phyloP scores from a whole-genome alignment of 2,888 invertebrate genomes.

The Pemphredon lugubris region DNA sequence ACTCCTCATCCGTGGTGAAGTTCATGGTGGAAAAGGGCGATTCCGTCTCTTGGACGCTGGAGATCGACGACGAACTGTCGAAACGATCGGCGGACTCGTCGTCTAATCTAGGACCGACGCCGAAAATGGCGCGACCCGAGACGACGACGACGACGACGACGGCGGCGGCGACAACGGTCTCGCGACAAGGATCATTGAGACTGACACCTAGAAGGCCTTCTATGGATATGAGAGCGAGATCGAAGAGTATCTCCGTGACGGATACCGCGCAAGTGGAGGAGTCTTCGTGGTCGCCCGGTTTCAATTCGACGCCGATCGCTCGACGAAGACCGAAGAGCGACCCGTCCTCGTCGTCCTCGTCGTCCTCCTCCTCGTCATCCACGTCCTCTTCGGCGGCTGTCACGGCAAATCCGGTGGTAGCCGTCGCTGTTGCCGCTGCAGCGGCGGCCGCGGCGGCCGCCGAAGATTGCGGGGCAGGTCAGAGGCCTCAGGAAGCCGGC shows the following conservation, averaged over 20 bases:
- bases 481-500: constrained; percentile 86
- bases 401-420: constrained; percentile 68
- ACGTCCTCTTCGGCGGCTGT: constrained; percentile 46
- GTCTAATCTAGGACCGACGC: constrained; percentile 44
- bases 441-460: constrained; percentile 78
- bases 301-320: constrained; percentile 73
- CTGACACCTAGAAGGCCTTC: constrained; percentile 67
- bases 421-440: constrained; percentile 79
- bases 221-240: constrained; percentile 72
- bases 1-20: constrained; percentile 90
- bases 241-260: constrained; percentile 76
- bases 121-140: constrained; percentile 47
- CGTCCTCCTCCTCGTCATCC: constrained; percentile 59
- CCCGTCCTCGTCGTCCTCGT: constrained; percentile 65
- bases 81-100: constrained; percentile 64
- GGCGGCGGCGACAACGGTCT: too few relatives aligned
- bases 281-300: constrained; percentile 71
- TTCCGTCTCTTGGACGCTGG: constrained; percentile 93
- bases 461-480: constrained; percentile 66
- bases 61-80: constrained; percentile 83
- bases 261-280: constrained; percentile 60
- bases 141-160: constrained; percentile 20
- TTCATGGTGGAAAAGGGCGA: constrained; percentile 93
- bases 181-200: constrained; percentile 75
- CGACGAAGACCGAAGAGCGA: constrained; percentile 74